Conservation (phyloP, 2,797 vertebrate species). For the Galagoides demidoff region DNA sequence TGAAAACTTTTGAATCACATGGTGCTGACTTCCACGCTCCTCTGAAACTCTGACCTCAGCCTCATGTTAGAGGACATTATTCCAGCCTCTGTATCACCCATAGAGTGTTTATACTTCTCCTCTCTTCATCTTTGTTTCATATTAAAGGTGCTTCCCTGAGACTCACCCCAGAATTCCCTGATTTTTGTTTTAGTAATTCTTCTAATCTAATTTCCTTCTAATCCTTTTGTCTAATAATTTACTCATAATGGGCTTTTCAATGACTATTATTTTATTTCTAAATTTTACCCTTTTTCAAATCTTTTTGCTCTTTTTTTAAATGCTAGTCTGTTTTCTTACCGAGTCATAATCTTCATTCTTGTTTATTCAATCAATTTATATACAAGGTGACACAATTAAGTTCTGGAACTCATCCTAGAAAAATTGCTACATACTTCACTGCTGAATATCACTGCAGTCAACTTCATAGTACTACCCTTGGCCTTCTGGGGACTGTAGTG, state of each 20-base stretch:
- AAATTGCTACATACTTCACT: no score
- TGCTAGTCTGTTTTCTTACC: neutral
- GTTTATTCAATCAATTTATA: neutral
- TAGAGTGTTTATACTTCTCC: neutral
- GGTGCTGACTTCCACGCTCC: neutral
- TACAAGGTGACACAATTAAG: neutral
- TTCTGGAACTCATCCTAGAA: no score
- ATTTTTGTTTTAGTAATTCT: conserved; percentile 32
- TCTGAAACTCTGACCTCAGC: neutral
- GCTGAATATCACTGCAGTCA: no score
- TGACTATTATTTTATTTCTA: conserved; percentile 5
- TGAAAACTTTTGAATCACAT: neutral
- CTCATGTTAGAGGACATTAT: neutral
- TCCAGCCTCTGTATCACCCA: neutral
- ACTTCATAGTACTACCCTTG: no score
- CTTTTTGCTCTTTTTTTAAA: neutral
- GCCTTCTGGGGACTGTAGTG: no score
- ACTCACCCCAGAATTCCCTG: neutral
- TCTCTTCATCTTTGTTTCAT: neutral
- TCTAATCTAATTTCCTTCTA: neutral
- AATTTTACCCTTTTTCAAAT: neutral
- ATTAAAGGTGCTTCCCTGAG: neutral
- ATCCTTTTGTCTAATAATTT: neutral
- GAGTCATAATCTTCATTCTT: neutral
- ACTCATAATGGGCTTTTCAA: neutral